Base-by-base conservation (phyloP, 1,140 invertebrate genomes). In the Pseudomyrmex sp. region DNA sequence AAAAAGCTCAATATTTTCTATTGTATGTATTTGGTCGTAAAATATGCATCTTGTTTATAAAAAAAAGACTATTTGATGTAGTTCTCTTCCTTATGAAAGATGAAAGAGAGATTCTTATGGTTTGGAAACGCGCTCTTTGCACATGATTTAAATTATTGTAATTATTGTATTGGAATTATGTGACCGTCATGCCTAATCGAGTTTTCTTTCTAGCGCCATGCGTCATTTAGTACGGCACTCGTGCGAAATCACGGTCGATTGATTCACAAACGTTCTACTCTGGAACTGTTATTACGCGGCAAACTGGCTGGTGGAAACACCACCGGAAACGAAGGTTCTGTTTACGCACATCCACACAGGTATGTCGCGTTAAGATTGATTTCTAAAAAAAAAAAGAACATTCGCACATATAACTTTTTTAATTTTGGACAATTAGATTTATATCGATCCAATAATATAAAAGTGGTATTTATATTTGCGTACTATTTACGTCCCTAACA, bases 251-350 rank as follows among this genome's bases (percentile, higher is more conserved):
- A 98, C 89, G 97, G 97, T 9, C 95, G 97, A 85, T 95, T 97
- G 63, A 96, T 98, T 83, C 98, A 99, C 94, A 98, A 98, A 94
- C 96, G 98, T 62, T 98, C 97, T 5, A 99, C 98, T 0, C 94
- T 99, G 70, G 98, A 99, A 93, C 97, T 99, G 76, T 95, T 99
- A 68, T 96, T 98, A 94, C 95, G 97, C 86, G 98, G 98, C 1
- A 98, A 98, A 92, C 96, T 97, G 88, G 96, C 96, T 23, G 96
- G 97, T 35, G 95, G 96, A 82, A 93, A 93, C 88, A 95, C 95
- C 90, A 91, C 92, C 66, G 94, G 95, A 85, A 95, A 95, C 86
- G 95, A 95, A 87, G 95, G 87, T 93, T 95, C 92, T 91, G 96
- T 96, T 35, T 97, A 97, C 92, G 97, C 97, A 76, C 97, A 98